phyloP scores from a whole-genome alignment of 2,113 vertebrate species.

The Felis catus region F.catus_Fca126_mat1.0 CM031414.1:65822001-65822500 shows the following conservation, averaged over 20 bases:
- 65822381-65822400: neutral
- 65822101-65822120: too few species aligned
- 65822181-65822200: neutral
- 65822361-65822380: neutral
- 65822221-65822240: too few species aligned
- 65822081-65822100: neutral
- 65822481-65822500: neutral
- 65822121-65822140: neutral
- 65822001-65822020: neutral
- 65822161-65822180: accelerated
- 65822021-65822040: neutral
- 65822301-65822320: neutral
- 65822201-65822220: too few species aligned
- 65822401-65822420: neutral
- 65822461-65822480: neutral
- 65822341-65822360: neutral
- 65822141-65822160: accelerated
- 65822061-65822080: neutral
- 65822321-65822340: neutral
- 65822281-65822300: neutral
- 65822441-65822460: neutral
- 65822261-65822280: neutral
- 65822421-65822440: neutral
- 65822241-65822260: neutral
- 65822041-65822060: neutral